phyloP scores from a whole-genome alignment of 2,113 vertebrate species.

The Cyanoderma ruficeps region DNA sequence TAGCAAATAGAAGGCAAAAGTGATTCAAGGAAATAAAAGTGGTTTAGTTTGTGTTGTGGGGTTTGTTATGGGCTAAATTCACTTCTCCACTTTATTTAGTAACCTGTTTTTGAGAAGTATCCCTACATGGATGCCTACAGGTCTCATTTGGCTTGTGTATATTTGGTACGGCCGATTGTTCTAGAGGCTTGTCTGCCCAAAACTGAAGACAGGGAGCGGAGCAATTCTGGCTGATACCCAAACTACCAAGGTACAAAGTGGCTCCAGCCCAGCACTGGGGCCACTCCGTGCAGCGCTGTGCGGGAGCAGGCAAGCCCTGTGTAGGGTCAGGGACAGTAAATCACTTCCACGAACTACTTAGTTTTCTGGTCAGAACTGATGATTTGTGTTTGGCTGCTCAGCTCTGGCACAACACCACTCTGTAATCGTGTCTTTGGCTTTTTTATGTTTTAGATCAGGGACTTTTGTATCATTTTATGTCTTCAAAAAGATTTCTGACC shows the following conservation, averaged over 20 bases:
- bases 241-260: neutral
- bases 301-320: fast-evolving
- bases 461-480: neutral
- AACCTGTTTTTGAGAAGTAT: neutral
- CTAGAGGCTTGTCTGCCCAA: neutral
- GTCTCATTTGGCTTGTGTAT: neutral
- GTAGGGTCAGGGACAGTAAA: neutral
- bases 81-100: neutral
- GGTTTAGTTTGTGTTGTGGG: neutral
- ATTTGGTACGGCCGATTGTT: neutral
- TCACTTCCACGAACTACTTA: fast-evolving
- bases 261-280: neutral
- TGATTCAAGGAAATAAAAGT: neutral
- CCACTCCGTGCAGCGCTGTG: fast-evolving
- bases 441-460: neutral
- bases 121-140: fast-evolving
- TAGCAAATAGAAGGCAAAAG: neutral
- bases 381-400: neutral
- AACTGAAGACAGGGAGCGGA: neutral
- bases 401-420: neutral
- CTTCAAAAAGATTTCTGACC: neutral
- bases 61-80: neutral
- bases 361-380: neutral
- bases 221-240: neutral
- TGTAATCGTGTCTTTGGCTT: neutral